Conservation (phyloP, 2,888 invertebrate species). For the Drosophila anomelani region DNA sequence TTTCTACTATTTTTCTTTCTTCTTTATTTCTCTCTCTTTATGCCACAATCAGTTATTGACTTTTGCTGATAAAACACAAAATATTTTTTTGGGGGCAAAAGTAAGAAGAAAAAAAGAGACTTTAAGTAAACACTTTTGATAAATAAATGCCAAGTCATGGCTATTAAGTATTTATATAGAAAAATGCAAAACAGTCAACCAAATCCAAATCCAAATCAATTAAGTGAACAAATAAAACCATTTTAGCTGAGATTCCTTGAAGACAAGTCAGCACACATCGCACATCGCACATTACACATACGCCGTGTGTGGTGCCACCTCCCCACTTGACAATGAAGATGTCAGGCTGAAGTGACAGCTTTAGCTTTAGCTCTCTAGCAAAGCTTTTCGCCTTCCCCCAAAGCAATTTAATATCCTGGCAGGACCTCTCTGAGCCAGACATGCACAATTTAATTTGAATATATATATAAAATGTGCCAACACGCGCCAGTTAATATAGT, state of each 20-base stretch:
- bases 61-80: conserved; percentile 55
- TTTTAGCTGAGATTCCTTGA: conserved; percentile 17
- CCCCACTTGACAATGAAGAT: conserved; percentile 53
- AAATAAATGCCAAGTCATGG: conserved; percentile 60
- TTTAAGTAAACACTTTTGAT: conserved; percentile 55
- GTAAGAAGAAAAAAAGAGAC: conserved; percentile 11
- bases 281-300: conserved; percentile 20
- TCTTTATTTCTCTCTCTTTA: neutral
- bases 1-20: conserved; percentile 33
- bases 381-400: neutral
- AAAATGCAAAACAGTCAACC: conserved; percentile 24
- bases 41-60: conserved; percentile 74
- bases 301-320: conserved; percentile 31
- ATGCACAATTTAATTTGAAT: conserved; percentile 36
- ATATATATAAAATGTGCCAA: neutral
- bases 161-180: conserved; percentile 17
- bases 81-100: conserved; percentile 16
- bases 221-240: conserved; percentile 36
- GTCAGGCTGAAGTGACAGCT: conserved; percentile 25
- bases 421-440: conserved; percentile 51
- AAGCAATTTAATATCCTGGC: conserved; percentile 19
- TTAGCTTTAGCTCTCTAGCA: conserved; percentile 12
- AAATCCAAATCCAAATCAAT: conserved; percentile 45
- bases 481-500: conserved; percentile 60
- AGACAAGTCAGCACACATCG: neutral